These are phyloP conservation scores for Phylloscopus collybita DNA, from an alignment of 2,797 vertebrate genomes.

Conservation along the genomic window DNA sequence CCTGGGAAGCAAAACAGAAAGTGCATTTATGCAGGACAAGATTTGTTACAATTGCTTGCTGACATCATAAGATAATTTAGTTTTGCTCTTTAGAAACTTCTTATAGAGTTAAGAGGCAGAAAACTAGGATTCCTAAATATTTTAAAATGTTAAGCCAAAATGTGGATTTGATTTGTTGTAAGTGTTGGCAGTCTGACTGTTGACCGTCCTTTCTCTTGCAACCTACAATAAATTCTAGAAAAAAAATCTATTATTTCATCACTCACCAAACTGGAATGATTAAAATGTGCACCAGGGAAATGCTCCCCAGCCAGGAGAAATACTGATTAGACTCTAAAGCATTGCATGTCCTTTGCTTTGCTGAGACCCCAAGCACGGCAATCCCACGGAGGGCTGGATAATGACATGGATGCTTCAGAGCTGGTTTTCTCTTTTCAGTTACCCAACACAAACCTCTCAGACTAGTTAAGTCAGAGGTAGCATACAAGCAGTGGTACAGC, in stretches of 20 bases:
- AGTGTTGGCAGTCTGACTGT: slow-evolving; percentile 18
- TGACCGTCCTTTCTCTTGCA: not conserved
- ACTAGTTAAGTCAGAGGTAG: not conserved
- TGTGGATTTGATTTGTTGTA: slow-evolving; percentile 32
- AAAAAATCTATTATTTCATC: slow-evolving; percentile 33
- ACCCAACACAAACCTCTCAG: not conserved
- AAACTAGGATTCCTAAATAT: slow-evolving; percentile 11
- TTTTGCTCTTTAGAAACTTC: slow-evolving; percentile 12
- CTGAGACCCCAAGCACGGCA: not conserved
- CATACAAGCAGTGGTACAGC: not conserved
- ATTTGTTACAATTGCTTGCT: slow-evolving; percentile 36
- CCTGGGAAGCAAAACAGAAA: slow-evolving; percentile 14
- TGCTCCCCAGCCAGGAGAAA: not conserved
- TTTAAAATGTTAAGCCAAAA: slow-evolving; percentile 28
- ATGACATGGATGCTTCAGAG: not conserved
- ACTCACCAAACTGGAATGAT: not conserved
- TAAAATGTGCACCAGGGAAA: slow-evolving; percentile 27
- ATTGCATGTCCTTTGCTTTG: not conserved
- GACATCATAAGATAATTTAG: not conserved
- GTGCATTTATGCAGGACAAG: slow-evolving; percentile 18
- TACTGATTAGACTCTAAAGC: not conserved
- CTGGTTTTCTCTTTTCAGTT: not conserved
- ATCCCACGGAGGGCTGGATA: not conserved
- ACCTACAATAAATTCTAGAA: slow-evolving; percentile 32
- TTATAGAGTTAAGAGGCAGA: not conserved